Base-by-base conservation (phyloP, 2,888 invertebrate species). In the Alloscopus bannaensis region DNA sequence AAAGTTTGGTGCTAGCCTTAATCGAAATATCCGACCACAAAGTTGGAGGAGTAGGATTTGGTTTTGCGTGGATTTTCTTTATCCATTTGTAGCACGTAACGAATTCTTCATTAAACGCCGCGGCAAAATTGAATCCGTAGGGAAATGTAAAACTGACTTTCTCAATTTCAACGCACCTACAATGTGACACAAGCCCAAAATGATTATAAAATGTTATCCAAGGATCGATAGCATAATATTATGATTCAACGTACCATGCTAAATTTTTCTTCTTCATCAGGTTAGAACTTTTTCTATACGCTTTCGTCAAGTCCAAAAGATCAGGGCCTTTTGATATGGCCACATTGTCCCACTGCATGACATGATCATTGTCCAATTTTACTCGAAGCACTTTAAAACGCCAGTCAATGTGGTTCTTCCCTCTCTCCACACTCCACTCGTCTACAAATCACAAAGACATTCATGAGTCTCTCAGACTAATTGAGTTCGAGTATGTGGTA, bases 21-120 rank as follows among this genome's bases (percentile, higher is more conserved):
- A 99, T 94, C 69, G 94, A 91, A 85, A 98, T 89, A 90, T 99
- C 99, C 83, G 94, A 93, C 0, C 86, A 85, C 16, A 98, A 97
- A 69, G 98, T 88, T 0, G 93, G 92, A 26, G 93, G 92, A 70
- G 92, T 91, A 0, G 89, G 88, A 0, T 93, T 93, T 0, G 93
- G 91, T 64, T 91, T 91, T 36, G 89, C 88, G 88, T 98, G 97
- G 13, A 96, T 91, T 80, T 94, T 89, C 88, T 97, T 97, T 70
- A 98, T 88, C 99, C 99, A 99, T 88, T 98, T 99, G 87, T 95
- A 92, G 31, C 96, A 91, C 0, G 95, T 95, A n/a, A 98, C 91
- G 79, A 95, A 92, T 87, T 96, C 95, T 83, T 95, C 95, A 87
- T 95, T 95, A 77, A 96, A 93, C 0, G 96, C 95, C 80, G 94